These are phyloP conservation scores for Maniola jurtina DNA, from an alignment of 1,140 invertebrate species.

Conservation along the genomic window DNA sequence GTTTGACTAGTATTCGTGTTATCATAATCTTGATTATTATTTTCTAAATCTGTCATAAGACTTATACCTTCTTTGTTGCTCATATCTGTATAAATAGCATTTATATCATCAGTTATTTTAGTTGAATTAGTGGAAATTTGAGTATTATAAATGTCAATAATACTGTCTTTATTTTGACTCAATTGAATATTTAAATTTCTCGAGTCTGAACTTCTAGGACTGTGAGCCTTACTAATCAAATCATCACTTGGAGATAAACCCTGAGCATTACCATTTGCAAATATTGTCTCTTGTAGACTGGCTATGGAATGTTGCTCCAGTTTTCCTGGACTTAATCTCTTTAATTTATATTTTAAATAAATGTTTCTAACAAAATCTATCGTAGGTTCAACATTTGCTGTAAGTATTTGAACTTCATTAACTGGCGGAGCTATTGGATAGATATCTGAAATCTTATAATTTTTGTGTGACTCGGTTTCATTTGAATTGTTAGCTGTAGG, in stretches of 20 bases:
- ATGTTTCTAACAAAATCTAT: constrained; percentile 43
- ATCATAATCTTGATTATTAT: constrained; percentile 6
- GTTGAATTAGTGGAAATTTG: constrained; percentile 3
- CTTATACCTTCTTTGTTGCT: constrained; percentile 2
- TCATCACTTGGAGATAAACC: neutral
- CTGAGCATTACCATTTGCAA: neutral
- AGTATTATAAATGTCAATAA: constrained; percentile 31
- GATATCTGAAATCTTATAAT: constrained; percentile 26
- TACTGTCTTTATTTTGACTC: constrained; percentile 12
- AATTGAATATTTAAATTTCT: neutral
- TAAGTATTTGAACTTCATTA: constrained; percentile 57
- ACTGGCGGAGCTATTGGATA: constrained; percentile 25
- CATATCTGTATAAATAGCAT: neutral
- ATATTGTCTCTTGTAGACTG: constrained; percentile 10
- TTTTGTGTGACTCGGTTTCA: constrained; percentile 5
- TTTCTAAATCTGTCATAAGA: neutral
- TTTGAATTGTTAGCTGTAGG: constrained; percentile 6
- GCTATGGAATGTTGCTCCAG: constrained; percentile 57
- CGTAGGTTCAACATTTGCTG: constrained; percentile 40
- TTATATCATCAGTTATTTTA: constrained; percentile 1
- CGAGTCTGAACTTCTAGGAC: neutral
- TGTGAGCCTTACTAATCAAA: neutral
- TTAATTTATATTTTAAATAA: constrained; percentile 58
- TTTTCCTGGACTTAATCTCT: constrained; percentile 43
- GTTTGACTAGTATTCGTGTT: constrained; percentile 5